Conservation (phyloP, 2,888 invertebrate genomes). For the Petrophora chlorosata region DNA sequence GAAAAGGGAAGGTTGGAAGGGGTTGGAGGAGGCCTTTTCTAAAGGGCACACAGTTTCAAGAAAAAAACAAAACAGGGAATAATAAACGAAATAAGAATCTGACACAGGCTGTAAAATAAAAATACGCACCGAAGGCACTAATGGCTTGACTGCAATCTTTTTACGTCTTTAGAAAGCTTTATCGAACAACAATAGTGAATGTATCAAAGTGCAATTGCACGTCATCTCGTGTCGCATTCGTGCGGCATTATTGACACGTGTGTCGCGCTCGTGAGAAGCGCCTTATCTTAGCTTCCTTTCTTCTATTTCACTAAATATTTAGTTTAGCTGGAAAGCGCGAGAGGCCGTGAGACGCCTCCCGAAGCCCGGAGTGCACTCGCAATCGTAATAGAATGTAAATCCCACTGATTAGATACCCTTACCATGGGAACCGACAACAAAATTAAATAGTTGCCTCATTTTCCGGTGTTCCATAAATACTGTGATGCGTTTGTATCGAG, state of each 20-base stretch:
- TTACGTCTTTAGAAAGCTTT: conserved; percentile 9
- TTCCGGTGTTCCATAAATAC: conserved; percentile 43
- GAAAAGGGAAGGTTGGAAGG: too few relatives aligned
- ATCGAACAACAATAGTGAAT: conserved; percentile 2
- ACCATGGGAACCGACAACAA: conserved; percentile 70
- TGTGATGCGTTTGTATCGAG: conserved; percentile 13
- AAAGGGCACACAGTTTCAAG: too few relatives aligned
- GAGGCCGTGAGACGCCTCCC: conserved; percentile 49
- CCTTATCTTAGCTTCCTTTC: conserved; percentile 71
- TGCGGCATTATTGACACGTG: conserved; percentile 15
- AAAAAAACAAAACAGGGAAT: too few relatives aligned
- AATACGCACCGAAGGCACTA: not conserved
- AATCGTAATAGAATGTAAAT: conserved; percentile 72
- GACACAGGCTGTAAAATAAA: too few relatives aligned
- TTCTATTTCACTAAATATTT: conserved; percentile 77
- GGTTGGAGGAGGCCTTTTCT: too few relatives aligned
- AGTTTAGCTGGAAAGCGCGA: conserved; percentile 67
- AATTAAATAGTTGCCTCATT: conserved; percentile 57
- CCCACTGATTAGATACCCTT: conserved; percentile 75
- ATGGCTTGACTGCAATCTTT: conserved; percentile 6
- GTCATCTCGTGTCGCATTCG: not conserved
- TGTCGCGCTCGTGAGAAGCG: conserved; percentile 55
- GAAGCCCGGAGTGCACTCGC: conserved; percentile 57
- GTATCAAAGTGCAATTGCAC: conserved; percentile 7
- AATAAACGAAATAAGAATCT: too few relatives aligned